Percentiles rank a stretch among this genome's conserved stretches.
Evolutionary conservation across 2,797 vertebrate species (phyloP).

Genomic region (Crenuchus spilurus): DNA sequence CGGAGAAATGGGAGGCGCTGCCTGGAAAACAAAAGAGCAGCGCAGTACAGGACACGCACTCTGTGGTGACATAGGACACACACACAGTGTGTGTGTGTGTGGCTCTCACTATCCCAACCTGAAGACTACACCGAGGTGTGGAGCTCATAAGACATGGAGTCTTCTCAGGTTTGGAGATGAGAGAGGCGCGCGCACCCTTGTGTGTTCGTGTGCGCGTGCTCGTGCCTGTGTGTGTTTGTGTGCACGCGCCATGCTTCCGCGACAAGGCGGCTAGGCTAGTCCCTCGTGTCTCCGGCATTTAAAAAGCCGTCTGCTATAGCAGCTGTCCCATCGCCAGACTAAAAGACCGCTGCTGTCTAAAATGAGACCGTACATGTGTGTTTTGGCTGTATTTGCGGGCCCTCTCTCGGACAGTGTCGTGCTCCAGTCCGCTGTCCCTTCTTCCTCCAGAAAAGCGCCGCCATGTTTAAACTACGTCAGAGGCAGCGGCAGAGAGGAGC

Average conservation of each 20-base stretch:
- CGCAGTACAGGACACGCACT: background rate
- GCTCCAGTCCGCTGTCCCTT: background rate
- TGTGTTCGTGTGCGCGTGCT: background rate
- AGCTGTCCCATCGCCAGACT: background rate
- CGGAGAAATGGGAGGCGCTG: background rate
- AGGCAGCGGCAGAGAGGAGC: background rate
- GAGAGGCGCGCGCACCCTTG: background rate
- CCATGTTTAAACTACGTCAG: slow-evolving; percentile 17
- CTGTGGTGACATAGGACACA: background rate
- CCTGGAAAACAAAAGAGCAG: background rate
- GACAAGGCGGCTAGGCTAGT: slow-evolving; percentile 33
- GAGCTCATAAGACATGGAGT: too few relatives aligned
- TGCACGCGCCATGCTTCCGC: slow-evolving; percentile 49
- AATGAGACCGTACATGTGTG: background rate
- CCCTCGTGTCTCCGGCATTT: background rate
- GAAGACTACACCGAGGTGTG: too few relatives aligned
- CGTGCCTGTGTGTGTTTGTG: background rate
- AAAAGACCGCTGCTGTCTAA: too few relatives aligned
- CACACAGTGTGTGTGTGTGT: too few relatives aligned
- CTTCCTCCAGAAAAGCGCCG: background rate
- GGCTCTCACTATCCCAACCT: too few relatives aligned
- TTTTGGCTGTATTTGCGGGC: background rate
- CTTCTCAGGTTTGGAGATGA: background rate
- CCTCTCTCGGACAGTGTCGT: background rate
- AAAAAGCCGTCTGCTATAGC: background rate